A percentile compares a stretch with the other conserved stretches of the same genome.
phyloP scores from a whole-genome alignment of 2,113 vertebrate genomes.

The Aythya baeri region DNA sequence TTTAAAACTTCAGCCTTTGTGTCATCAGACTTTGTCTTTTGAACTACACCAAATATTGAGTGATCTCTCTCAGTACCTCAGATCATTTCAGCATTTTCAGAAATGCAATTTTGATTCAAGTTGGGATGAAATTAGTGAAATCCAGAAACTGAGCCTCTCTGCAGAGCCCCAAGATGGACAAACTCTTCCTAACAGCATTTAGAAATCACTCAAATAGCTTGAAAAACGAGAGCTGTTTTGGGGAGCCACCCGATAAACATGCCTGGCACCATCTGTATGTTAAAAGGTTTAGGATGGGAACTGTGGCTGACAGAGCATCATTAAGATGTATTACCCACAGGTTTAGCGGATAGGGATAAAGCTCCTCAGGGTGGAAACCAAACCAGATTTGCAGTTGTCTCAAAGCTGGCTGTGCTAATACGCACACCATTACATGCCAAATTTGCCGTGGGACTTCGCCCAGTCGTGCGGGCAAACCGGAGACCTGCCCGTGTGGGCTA shows the following conservation, averaged over 20 bases:
- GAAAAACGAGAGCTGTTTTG: background rate
- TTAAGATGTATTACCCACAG: background rate
- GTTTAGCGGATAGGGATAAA: background rate
- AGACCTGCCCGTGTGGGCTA: background rate
- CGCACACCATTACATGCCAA: accelerated
- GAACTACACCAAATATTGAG: background rate
- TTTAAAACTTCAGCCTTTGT: background rate
- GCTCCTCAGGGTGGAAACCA: background rate
- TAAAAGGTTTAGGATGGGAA: background rate
- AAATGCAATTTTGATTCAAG: background rate
- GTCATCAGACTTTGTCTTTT: background rate
- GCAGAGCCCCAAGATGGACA: background rate
- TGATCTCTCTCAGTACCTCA: background rate
- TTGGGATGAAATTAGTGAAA: background rate
- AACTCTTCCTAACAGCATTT: background rate
- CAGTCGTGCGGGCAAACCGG: background rate
- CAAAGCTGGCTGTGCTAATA: background rate
- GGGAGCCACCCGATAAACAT: background rate
- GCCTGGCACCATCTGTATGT: background rate
- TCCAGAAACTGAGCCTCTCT: background rate
- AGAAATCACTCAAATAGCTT: background rate
- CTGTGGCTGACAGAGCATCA: background rate
- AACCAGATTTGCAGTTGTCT: background rate
- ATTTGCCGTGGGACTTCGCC: background rate
- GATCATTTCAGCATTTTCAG: background rate